Percentiles rank a stretch among this genome's conserved stretches.
phyloP scores from a whole-genome alignment of 2,113 vertebrate genomes.

The Upupa epops region DNA sequence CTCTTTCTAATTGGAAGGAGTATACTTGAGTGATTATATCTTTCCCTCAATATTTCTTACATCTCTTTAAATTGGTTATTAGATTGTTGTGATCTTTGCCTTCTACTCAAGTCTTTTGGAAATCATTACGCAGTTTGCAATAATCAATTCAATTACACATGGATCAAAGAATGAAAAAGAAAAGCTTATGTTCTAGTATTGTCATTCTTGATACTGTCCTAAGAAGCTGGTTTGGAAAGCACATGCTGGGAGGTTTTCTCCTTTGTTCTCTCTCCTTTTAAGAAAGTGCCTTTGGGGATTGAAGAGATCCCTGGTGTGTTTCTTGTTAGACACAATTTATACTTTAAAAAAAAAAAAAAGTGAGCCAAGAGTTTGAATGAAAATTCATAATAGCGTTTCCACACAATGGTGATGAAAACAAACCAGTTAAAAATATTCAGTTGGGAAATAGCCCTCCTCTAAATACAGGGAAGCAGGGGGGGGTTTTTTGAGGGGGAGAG shows the following conservation, averaged over 20 bases:
- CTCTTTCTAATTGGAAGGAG: constrained; percentile 61
- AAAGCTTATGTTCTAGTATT: constrained; percentile 69
- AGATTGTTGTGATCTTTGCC: constrained; percentile 61
- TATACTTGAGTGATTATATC: constrained; percentile 61
- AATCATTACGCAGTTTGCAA: constrained; percentile 63
- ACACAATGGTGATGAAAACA: constrained; percentile 47
- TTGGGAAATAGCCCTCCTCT: background rate
- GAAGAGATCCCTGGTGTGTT: constrained; percentile 74
- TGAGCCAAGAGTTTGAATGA: constrained; percentile 56
- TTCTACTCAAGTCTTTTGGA: constrained; percentile 52
- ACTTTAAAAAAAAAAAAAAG: constrained; percentile 38
- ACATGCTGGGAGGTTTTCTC: constrained; percentile 75
- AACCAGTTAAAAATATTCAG: background rate
- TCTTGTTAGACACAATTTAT: constrained; percentile 76
- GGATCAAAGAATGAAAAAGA: constrained; percentile 59
- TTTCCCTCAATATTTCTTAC: constrained; percentile 67
- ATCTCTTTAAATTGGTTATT: constrained; percentile 59
- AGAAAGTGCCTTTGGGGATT: constrained; percentile 76
- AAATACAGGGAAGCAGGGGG: background rate
- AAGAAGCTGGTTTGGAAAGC: constrained; percentile 74
- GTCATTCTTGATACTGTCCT: constrained; percentile 75
- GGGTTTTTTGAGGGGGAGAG: background rate
- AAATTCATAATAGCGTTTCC: constrained; percentile 57
- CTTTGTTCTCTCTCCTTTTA: constrained; percentile 79
- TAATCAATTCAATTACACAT: constrained; percentile 67